Conservation (phyloP, 2,888 invertebrate species). For the Altica lythri region DNA sequence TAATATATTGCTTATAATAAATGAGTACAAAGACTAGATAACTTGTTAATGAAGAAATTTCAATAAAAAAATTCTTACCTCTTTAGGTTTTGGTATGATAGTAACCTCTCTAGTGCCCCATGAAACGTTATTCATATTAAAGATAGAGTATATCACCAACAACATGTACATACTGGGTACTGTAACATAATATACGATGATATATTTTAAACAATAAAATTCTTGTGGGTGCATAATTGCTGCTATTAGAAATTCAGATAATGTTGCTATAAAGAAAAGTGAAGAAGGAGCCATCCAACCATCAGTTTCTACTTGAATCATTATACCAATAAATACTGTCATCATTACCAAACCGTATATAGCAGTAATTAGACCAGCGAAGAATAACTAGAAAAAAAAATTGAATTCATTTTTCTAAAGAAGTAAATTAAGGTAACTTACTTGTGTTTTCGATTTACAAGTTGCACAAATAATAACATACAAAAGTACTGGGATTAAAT, state of each 20-base stretch:
- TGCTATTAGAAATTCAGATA: slow-evolving; percentile 65
- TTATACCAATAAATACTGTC: slow-evolving; percentile 80
- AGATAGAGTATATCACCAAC: slow-evolving; percentile 87
- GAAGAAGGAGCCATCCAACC: slow-evolving; percentile 83
- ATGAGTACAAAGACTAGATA: neutral
- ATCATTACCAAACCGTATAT: slow-evolving; percentile 85
- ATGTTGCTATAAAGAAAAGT: slow-evolving; percentile 75
- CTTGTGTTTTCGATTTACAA: slow-evolving; percentile 71
- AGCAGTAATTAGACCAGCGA: slow-evolving; percentile 77
- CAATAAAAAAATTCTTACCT: slow-evolving; percentile 27
- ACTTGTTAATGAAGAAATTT: no score
- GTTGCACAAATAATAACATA: slow-evolving; percentile 72
- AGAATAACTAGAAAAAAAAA: slow-evolving; percentile 63
- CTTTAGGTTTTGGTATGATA: slow-evolving; percentile 41
- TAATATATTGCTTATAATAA: no score
- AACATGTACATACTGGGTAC: slow-evolving; percentile 95
- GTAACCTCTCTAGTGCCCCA: slow-evolving; percentile 92
- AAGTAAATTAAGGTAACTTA: slow-evolving; percentile 66
- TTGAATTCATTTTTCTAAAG: slow-evolving; percentile 75
- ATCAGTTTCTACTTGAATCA: slow-evolving; percentile 77
- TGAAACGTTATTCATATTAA: slow-evolving; percentile 90
- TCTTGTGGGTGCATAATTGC: slow-evolving; percentile 81
- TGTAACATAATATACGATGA: slow-evolving; percentile 83
- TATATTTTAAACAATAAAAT: slow-evolving; percentile 72
- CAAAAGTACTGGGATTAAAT: slow-evolving; percentile 68